Conservation (phyloP, 2,888 invertebrate genomes). For the Hydroisotoma schaefferi region DNA sequence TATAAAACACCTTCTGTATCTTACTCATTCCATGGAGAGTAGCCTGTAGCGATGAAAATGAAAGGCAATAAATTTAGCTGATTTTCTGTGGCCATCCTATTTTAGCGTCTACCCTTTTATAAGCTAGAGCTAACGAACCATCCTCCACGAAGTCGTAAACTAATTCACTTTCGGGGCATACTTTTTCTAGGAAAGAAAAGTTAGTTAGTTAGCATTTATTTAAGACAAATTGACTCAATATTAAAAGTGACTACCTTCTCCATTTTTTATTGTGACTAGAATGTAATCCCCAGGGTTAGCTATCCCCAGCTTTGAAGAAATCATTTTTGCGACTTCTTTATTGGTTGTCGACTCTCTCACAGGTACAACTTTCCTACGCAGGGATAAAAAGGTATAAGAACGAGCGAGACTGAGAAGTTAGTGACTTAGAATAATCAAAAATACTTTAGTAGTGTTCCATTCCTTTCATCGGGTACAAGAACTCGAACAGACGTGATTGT, state of each 20-base stretch:
- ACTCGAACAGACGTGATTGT: conserved; percentile 52
- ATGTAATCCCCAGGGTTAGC: conserved; percentile 96
- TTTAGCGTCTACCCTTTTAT: conserved; percentile 92
- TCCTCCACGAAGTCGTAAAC: conserved; percentile 50
- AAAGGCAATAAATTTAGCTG: too few species aligned
- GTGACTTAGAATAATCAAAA: not conserved
- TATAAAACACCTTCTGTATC: too few species aligned
- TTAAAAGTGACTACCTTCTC: conserved; percentile 76
- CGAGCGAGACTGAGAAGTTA: not conserved
- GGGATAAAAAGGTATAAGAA: too few species aligned
- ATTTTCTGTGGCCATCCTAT: conserved; percentile 79
- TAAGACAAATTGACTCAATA: not conserved
- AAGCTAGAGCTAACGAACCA: conserved; percentile 63
- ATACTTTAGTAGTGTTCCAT: conserved; percentile 72
- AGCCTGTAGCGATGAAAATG: too few species aligned
- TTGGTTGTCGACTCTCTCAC: conserved; percentile 91
- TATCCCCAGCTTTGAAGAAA: conserved; percentile 90
- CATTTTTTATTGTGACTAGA: conserved; percentile 81
- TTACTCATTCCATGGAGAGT: too few species aligned
- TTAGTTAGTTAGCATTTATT: conserved; percentile 20
- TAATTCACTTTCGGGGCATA: conserved; percentile 75
- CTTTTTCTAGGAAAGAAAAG: conserved; percentile 67
- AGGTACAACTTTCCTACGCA: conserved; percentile 73
- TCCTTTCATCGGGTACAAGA: conserved; percentile 88
- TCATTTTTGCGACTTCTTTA: conserved; percentile 86